Base-by-base conservation (phyloP, 2,888 invertebrate genomes). In the Cephalotes varians region DNA sequence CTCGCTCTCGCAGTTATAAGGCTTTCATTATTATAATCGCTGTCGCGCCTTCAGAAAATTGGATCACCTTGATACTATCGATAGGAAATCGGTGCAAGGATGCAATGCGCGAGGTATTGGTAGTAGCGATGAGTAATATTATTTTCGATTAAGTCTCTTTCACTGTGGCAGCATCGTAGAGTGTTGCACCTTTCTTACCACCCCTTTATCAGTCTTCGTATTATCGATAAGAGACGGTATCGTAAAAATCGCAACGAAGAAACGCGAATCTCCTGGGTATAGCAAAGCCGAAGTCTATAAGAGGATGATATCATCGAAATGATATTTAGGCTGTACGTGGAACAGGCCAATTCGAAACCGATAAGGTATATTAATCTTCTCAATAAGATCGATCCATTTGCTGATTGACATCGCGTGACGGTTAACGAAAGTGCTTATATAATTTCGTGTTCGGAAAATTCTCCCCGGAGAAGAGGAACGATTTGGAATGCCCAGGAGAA, bases 351-450 rank as follows among this genome's bases (percentile, higher is more conserved):
- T 58, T 62, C 21, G 21, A 51, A 56, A 71, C 69, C 81, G 73
- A 83, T 65, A 71, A 37, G 37, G 67, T 85, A 47, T 25, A 90
- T 90, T 90, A 88, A 90, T 85, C 81, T 84, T 72, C 82, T 65
- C 69, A 47, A 71, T 73, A 85, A 84, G 72, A 88, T 88, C 85
- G 86, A 88, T 84, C 90, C 90, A 93, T 91, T 92, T 92, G 88
- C 85, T 91, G 92, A 92, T 92, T 92, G 91, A 89, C 90, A 84
- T 91, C 85, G 90, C 91, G 91, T 92, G 92, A 90, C 90, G 76
- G 77, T 81, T 74, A 69, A 65, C 69, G 65, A 58, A 58, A 69
- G 64, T 74, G 80, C 80, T 90, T 90, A 89, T 73, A 76, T 87
- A 90, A 91, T 87, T 87, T 82, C 44, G n/a, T 79, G 54, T 73